Conservation (phyloP, 2,113 vertebrate genomes). For the Cochlearius cochlearius region DNA sequence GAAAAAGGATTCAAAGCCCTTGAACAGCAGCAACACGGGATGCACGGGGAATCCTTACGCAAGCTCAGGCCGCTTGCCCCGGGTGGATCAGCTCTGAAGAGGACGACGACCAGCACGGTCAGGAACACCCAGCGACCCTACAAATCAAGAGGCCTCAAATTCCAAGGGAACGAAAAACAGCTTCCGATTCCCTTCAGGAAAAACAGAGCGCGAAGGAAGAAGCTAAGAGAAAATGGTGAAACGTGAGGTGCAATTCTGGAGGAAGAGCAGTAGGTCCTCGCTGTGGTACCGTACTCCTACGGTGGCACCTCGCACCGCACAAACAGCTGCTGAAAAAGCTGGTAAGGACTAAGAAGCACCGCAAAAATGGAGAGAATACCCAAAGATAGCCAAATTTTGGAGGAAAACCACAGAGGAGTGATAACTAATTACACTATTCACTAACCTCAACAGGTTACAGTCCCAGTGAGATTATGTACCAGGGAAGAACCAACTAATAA, state of each 20-base stretch:
- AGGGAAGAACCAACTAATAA: background rate
- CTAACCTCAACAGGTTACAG: slow-evolving; percentile 16
- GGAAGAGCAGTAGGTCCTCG: background rate
- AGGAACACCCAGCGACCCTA: background rate
- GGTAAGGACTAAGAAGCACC: background rate
- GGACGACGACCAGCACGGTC: accelerated
- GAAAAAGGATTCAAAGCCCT: background rate
- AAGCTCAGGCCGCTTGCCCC: background rate
- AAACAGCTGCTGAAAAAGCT: background rate
- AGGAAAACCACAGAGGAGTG: slow-evolving; percentile 9
- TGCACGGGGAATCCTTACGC: background rate
- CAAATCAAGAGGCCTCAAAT: background rate
- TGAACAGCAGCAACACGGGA: background rate
- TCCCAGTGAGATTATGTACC: background rate
- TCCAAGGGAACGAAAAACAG: background rate
- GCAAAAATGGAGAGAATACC: background rate
- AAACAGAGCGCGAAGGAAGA: background rate
- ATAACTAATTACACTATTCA: background rate
- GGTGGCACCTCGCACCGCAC: background rate
- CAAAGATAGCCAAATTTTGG: slow-evolving; percentile 9
- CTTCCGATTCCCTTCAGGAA: background rate
- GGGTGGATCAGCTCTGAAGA: background rate
- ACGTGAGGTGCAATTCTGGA: background rate
- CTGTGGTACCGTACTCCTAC: background rate
- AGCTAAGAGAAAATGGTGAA: background rate